Conservation (phyloP, 2,888 invertebrate species). For the Hirudinaria manillensis region DNA sequence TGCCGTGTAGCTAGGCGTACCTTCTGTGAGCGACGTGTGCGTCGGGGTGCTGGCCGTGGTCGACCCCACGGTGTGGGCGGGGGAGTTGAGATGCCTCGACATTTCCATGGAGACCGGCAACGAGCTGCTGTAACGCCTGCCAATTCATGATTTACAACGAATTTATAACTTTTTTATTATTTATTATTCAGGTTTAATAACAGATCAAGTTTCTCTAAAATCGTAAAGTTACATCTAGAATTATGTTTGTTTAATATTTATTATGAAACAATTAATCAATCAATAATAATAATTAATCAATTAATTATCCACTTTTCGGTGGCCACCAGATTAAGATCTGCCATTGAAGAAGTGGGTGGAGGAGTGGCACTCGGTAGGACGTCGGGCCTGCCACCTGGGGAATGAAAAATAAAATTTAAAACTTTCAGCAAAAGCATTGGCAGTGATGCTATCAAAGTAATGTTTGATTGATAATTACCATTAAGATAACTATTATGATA, state of each 20-base stretch:
- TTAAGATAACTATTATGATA: neutral
- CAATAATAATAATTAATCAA: neutral
- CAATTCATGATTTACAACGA: neutral
- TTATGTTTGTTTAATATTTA: too few species aligned
- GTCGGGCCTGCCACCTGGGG: conserved; percentile 46
- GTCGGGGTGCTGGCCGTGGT: conserved; percentile 72
- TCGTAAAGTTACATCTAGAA: neutral
- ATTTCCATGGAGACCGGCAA: conserved; percentile 16
- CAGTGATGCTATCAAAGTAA: neutral
- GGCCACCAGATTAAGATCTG: conserved; percentile 25
- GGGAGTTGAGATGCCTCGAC: conserved; percentile 12
- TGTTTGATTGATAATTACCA: neutral
- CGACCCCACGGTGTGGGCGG: conserved; percentile 38
- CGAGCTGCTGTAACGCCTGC: conserved; percentile 21
- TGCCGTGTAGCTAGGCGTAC: conserved; percentile 92
- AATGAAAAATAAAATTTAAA: neutral
- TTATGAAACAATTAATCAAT: neutral
- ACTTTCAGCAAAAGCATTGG: neutral
- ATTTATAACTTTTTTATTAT: neutral
- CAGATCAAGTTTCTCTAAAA: neutral
- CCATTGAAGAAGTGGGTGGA: conserved; percentile 63
- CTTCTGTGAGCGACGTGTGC: conserved; percentile 75
- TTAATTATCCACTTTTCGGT: neutral
- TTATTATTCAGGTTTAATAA: neutral
- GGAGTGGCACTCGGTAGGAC: conserved; percentile 62